phyloP scores from a whole-genome alignment of 2,113 vertebrate genomes.

The Hippocampus abdominalis region DNA sequence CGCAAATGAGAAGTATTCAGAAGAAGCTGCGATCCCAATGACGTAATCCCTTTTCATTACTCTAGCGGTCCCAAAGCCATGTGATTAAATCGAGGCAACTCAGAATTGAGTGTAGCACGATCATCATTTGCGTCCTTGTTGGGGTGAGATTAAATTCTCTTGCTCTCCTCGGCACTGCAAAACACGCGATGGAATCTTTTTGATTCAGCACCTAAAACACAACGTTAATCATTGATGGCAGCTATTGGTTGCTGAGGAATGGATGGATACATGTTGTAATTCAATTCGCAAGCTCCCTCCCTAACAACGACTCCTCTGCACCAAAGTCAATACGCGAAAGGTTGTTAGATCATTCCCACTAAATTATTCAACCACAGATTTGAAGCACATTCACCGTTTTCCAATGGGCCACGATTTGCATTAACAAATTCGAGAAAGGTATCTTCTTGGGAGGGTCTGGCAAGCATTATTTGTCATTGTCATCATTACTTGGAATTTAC shows the following conservation, averaged over 20 bases:
- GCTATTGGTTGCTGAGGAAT: slow-evolving; percentile 16
- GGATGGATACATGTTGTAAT: slow-evolving; percentile 26
- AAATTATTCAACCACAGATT: slow-evolving; percentile 42
- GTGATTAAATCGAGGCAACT: slow-evolving; percentile 34
- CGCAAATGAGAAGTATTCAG: slow-evolving; percentile 20
- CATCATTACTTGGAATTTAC: not conserved
- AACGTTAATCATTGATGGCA: slow-evolving; percentile 24
- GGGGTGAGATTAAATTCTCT: slow-evolving; percentile 37
- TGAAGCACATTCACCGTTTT: slow-evolving; percentile 36
- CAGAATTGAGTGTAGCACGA: slow-evolving; percentile 23
- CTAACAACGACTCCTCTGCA: slow-evolving; percentile 2
- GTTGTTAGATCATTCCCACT: slow-evolving; percentile 53
- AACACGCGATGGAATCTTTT: slow-evolving; percentile 7
- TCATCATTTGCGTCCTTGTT: slow-evolving; percentile 30
- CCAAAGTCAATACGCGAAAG: slow-evolving; percentile 32
- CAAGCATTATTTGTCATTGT: slow-evolving; percentile 21
- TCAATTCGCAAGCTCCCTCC: slow-evolving; percentile 16
- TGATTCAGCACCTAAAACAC: not conserved
- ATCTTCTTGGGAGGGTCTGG: not conserved
- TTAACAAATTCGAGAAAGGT: not conserved
- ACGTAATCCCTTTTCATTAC: slow-evolving; percentile 25
- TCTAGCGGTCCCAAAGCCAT: slow-evolving; percentile 8
- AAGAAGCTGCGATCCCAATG: slow-evolving; percentile 11
- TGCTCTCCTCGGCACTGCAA: not conserved
- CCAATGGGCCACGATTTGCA: slow-evolving; percentile 7